Evolutionary conservation across 2,113 vertebrate species (phyloP).

Genomic region (Aplodontia rufa): DNA sequence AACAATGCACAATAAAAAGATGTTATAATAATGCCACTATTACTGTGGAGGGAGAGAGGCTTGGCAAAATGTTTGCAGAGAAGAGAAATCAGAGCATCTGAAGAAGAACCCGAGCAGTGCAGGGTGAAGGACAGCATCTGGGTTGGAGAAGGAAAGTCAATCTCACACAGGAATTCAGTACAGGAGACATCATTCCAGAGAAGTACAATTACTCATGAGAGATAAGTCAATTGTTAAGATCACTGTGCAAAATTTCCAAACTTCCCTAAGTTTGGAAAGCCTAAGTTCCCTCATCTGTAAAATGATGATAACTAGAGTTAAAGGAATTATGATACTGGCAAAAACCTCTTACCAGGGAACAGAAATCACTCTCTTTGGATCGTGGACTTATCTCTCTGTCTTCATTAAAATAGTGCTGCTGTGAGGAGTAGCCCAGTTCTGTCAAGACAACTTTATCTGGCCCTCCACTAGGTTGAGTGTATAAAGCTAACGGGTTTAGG

Average conservation of each 20-base stretch:
- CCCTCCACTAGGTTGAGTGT: slow-evolving; percentile 80
- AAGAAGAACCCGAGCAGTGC: background rate
- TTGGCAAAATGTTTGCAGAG: background rate
- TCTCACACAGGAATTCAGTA: background rate
- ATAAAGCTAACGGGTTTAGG: slow-evolving; percentile 87
- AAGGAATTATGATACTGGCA: background rate
- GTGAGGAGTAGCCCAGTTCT: slow-evolving; percentile 35
- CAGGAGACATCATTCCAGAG: background rate
- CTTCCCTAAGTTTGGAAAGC: background rate
- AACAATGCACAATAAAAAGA: background rate
- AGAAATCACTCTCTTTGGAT: background rate
- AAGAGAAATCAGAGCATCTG: background rate
- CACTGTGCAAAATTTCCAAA: background rate
- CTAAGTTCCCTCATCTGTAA: background rate
- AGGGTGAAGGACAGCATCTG: background rate
- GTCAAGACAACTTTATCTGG: slow-evolving; percentile 11
- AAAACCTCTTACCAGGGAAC: slow-evolving; percentile 40
- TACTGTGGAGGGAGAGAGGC: background rate
- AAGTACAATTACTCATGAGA: background rate
- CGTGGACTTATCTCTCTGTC: slow-evolving; percentile 28
- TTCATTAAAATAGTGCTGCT: slow-evolving; percentile 61
- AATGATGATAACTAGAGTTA: background rate
- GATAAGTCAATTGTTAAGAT: background rate
- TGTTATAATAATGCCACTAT: background rate
- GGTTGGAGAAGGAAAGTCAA: background rate